Base-by-base conservation (phyloP, 1,140 invertebrate genomes). In the Whitmania pigra region DNA sequence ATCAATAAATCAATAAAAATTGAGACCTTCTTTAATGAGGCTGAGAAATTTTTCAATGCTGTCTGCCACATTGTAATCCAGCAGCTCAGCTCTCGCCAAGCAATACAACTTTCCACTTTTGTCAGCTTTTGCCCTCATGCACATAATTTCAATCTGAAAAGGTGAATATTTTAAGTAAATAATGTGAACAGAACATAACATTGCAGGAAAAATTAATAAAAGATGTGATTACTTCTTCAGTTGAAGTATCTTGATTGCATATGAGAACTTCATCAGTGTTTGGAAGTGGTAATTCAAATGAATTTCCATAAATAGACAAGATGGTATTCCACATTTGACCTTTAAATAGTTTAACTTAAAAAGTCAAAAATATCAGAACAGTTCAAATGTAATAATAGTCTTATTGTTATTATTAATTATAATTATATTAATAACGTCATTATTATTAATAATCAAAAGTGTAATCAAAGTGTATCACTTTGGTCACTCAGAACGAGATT, bases 201-300 rank as follows among this genome's bases (percentile, higher is more conserved):
- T 49, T 11, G 5, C 43, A 15, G 43, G 3, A 49, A 49, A 49
- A 49, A 49, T 49, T 17, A 11, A 49, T 49, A 11, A 49, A 49
- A 49, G n/a, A 49, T 17, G 22, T 9, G 9, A 25, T 72, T 73
- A 81, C 78, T 73, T 80, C 73, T 75, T 81, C 79, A 29, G 73
- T 70, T 22, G 76, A 77, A 54, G 80, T 81, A 31, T 75, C 68
- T 49, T 69, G 11, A 55, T 78, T 75, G 74, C 80, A 81, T 25
- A 80, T 31, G 4, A 81, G 76, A 27, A 81, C 76, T 71, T 81
- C 80, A 73, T 79, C 78, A 49, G 75, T 73, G 60, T 73, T 69
- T 31, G 80, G 80, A 22, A 79, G 73, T 3, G 77, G 75, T 20
- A 55, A 7, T 53, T 70, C n/a, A 11, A 25, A 18, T 53, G 77